Percentiles rank a stretch among this genome's conserved stretches.
These are phyloP conservation scores for Nymphicus hollandicus DNA, from an alignment of 2,113 vertebrate species.

Conservation along the genomic window DNA sequence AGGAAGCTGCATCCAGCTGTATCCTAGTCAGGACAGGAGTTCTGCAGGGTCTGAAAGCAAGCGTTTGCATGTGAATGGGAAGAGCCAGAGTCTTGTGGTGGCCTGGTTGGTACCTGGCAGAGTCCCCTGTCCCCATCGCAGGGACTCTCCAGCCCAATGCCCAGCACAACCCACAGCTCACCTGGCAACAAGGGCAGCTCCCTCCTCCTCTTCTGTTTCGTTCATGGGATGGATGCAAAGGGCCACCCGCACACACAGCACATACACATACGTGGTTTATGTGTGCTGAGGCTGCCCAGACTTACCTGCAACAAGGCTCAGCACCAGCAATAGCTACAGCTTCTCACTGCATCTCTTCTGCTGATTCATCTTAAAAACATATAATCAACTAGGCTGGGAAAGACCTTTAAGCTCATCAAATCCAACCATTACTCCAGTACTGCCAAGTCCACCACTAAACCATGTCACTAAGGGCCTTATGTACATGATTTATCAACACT, in stretches of 20 bases:
- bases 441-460: not conserved
- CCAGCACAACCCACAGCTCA: not conserved
- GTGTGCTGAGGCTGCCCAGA: not conserved
- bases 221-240: constrained; percentile 62
- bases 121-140: rapidly evolving
- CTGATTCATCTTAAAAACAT: not conserved
- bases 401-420: not conserved
- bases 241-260: constrained; percentile 22
- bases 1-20: not conserved
- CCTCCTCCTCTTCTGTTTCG: constrained; percentile 55
- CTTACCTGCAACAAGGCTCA: not conserved
- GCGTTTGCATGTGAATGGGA: rapidly evolving
- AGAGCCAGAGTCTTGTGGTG: rapidly evolving
- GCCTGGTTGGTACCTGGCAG: rapidly evolving
- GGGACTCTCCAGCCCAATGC: not conserved
- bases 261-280: rapidly evolving
- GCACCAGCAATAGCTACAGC: not conserved
- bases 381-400: not conserved
- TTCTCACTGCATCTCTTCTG: not conserved
- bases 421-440: not conserved
- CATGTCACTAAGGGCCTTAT: not conserved
- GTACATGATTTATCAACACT: not conserved
- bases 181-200: constrained; percentile 20
- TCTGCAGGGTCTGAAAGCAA: not conserved
- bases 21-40: not conserved